These are phyloP conservation scores for Ictidomys tridecemlineatus DNA, from an alignment of 2,113 vertebrate genomes.

Conservation along the genomic window DNA sequence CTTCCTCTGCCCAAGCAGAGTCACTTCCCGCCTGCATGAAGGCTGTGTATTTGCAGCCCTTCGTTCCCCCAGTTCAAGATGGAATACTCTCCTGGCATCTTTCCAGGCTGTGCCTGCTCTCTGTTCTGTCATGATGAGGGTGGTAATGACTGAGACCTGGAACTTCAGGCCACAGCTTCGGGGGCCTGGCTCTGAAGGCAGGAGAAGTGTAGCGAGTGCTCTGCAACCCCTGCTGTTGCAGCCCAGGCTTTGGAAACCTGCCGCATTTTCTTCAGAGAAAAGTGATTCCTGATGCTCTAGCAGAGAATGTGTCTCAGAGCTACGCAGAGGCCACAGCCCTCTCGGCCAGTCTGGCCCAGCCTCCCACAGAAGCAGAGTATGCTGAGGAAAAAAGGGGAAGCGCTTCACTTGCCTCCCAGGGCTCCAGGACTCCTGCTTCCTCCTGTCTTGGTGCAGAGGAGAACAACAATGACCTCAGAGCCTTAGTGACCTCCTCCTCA, in stretches of 20 bases:
- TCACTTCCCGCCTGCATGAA: neutral
- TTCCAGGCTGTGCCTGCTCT: neutral
- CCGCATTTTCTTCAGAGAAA: neutral
- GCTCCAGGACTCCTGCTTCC: neutral
- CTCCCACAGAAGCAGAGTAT: fast-evolving
- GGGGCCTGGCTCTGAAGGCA: neutral
- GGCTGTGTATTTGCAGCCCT: neutral
- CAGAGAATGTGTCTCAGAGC: neutral
- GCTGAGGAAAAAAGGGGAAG: neutral
- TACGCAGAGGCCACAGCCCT: neutral
- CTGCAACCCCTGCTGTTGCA: too few relatives aligned
- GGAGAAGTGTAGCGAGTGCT: neutral
- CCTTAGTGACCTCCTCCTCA: neutral
- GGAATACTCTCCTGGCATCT: constrained; percentile 3
- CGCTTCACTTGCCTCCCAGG: fast-evolving
- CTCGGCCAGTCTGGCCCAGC: neutral
- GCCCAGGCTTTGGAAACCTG: neutral
- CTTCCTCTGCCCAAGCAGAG: neutral
- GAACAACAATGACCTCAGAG: neutral
- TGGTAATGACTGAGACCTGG: neutral
- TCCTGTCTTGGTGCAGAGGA: neutral
- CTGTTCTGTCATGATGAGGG: neutral
- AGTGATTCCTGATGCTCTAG: neutral
- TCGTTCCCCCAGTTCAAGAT: neutral
- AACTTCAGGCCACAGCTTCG: neutral